Percentiles rank a stretch among this genome's conserved stretches.
phyloP scores from a whole-genome alignment of 1,140 invertebrate species.

The Saccostrea echinata region DNA sequence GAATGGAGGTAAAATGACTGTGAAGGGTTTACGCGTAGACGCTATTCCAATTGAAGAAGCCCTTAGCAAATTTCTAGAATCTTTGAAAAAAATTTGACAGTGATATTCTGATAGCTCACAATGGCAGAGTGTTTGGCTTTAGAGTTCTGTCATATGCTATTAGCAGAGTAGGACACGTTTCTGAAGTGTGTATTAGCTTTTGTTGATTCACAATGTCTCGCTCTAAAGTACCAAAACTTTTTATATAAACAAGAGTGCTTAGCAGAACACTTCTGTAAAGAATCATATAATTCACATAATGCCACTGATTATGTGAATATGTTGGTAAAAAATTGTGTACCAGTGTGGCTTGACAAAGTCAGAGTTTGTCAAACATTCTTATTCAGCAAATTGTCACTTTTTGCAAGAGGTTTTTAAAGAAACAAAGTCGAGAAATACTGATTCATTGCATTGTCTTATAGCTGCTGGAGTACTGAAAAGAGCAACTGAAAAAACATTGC shows the following conservation, averaged over 20 bases:
- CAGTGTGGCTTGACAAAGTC: no score
- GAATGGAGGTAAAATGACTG: background rate
- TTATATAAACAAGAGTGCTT: conserved; percentile 50
- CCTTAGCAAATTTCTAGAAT: conserved; percentile 20
- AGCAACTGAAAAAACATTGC: background rate
- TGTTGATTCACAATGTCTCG: conserved; percentile 45
- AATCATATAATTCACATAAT: conserved; percentile 48
- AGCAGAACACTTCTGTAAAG: conserved; percentile 14
- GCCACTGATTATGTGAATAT: conserved; percentile 44
- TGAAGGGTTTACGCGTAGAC: conserved; percentile 46
- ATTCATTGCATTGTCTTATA: background rate
- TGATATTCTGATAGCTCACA: conserved; percentile 50
- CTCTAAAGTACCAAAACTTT: no score
- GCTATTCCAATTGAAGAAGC: background rate
- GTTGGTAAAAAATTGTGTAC: conserved; percentile 19
- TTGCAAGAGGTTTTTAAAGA: no score
- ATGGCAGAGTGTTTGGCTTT: conserved; percentile 52
- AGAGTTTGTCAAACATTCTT: no score
- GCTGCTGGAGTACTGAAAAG: background rate
- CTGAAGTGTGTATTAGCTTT: conserved; percentile 33
- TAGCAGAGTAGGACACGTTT: background rate
- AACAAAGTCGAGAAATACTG: background rate
- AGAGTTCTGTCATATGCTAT: conserved; percentile 24
- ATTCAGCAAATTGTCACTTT: no score
- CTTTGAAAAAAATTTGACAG: conserved; percentile 35